Base-by-base conservation (phyloP, 1,140 invertebrate genomes). In the Laupala kohalensis region DNA sequence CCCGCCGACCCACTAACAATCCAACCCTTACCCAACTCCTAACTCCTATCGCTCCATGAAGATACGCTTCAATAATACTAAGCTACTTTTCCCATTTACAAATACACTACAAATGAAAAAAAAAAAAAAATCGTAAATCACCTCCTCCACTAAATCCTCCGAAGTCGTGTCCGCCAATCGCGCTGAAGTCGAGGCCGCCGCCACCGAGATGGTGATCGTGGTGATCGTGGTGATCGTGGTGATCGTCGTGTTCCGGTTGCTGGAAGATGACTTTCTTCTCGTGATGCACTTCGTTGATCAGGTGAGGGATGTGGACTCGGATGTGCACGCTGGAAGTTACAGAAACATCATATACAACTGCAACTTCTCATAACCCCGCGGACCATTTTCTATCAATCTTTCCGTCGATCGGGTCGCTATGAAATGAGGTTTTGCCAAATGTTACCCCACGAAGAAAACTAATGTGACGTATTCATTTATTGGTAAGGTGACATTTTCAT, bases 291-390 rank as follows among this genome's bases (percentile, higher is more conserved):
- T 77, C 73, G 69, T 79, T 76, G 30, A 75, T 70, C 24, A 78
- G 72, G 37, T 80, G 77, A 3, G 80, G 78, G 6, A 83, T 62
- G 66, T 83, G 81, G 64, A 83, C 81, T 67, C 76, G 78, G 71
- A 83, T 83, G 64, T 83, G 82, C 6, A 83, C 81, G 72, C 82
- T 83, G 73, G 25, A 78, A 77, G 53, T 28, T 3, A 25, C 25
- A 73, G 15, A 2, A 19, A 73, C 5, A n/a, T 68, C 24, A 68
- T 64, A 72, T 29, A 67, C 6, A 0, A 6, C 25, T 12, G 5
- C 25, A 26, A 66, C 5, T 25, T 64, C 1, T 6, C 25, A 64
- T n/a, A 64, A 24, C 24, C 19, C 62, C 24, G 3, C 19, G 62
- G 24, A 63, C 9, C n/a, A n/a, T n/a, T n/a, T n/a, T n/a, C n/a